Base-by-base conservation (phyloP, 1,140 invertebrate species). In the Drosophila rhopaloa region DNA sequence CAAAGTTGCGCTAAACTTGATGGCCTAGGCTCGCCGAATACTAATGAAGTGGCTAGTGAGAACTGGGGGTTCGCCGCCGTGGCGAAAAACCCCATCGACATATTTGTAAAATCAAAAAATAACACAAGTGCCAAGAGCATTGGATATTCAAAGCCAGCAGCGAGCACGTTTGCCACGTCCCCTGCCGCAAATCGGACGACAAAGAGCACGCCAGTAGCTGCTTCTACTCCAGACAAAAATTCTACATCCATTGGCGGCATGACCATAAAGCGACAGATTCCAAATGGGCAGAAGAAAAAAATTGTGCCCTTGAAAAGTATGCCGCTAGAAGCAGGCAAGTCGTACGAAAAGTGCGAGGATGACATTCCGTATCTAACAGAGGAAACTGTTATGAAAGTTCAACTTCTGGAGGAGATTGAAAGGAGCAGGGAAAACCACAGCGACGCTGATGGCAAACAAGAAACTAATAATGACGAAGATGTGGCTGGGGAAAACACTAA, bases 41-140 rank as follows among this genome's bases (percentile, higher is more conserved):
- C 24, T 46, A 50, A 61, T 1, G 84, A 89, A n/a, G 65, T 14
- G 10, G 57, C 68, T 54, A 94, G 95, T 35, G 94, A 94, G 63
- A 94, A 95, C 11, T 97, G 96, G 96, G 96, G 96, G 0, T 97
- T 97, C 92, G 96, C 96, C 1, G 96, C 96, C 16, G 94, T 94
- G 59, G 93, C 94, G 37, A 94, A 94, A 73, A 94, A 94, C 85
- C 92, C 93, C n/a, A 81, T 92, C 16, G 91, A 92, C 60, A 92
- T 91, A 62, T 91, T 91, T 73, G 73, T 84, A 3, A 91, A 89
- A 47, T 77, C 71, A 8, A 85, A 75, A 46, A 81, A 85, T 40
- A 77, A 74, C 27, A 11, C 8, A 11, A 66, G 14, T 40, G 65
- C 60, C 24, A 78, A 91, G 43, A 10, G 59, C 24, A 50, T 75